Evolutionary conservation across 1,140 invertebrate species (phyloP).

Genomic region (Mercenaria mercenaria): DNA sequence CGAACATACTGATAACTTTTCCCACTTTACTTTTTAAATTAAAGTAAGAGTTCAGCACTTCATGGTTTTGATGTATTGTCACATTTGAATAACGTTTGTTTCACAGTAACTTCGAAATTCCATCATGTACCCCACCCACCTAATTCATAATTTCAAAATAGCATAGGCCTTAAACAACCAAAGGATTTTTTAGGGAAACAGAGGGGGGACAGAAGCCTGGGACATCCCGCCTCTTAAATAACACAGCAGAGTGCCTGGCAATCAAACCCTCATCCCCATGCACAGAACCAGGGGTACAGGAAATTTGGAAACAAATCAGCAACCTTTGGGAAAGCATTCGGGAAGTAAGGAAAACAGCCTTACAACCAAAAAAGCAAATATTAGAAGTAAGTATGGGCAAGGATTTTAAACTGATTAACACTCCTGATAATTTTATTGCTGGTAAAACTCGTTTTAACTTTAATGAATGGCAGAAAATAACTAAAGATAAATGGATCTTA

Average conservation of each 20-base stretch:
- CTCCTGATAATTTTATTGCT: not conserved
- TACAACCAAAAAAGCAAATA: not conserved
- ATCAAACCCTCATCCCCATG: no score
- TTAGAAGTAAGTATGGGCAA: not conserved
- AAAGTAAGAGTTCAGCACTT: no score
- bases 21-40: no score
- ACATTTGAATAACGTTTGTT: no score
- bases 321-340: not conserved
- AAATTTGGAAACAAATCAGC: not conserved
- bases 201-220: not conserved
- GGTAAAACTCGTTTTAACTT: not conserved
- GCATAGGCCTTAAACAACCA: no score
- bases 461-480: conserved; percentile 39
- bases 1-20: no score
- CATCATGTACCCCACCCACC: no score
- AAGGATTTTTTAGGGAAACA: not conserved
- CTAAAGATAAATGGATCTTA: conserved; percentile 52
- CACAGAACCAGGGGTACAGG: no score
- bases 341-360: not conserved
- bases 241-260: not conserved
- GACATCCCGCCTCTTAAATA: not conserved
- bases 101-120: no score
- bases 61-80: no score
- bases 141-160: no score
- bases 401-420: not conserved